These are phyloP conservation scores for Scolopax bukidnonensis DNA, from an alignment of 2,797 vertebrate species.

Conservation along the genomic window DNA sequence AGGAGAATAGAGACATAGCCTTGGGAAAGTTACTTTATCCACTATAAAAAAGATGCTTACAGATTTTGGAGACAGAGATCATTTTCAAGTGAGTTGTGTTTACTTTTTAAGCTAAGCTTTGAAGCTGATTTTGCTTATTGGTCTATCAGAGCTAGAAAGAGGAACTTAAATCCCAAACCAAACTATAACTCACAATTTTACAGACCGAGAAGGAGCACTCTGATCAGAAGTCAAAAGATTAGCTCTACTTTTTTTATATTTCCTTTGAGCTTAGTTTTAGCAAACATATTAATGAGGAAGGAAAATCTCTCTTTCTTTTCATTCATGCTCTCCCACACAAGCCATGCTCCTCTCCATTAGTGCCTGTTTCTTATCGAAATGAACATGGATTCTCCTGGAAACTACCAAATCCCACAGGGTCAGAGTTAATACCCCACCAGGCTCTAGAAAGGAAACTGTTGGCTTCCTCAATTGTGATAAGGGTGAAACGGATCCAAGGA, in stretches of 20 bases:
- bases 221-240: slow-evolving; percentile 28
- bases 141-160: background rate
- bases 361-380: slow-evolving; percentile 40
- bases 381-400: slow-evolving; percentile 59
- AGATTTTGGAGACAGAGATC: background rate
- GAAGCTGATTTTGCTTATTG: background rate
- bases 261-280: slow-evolving; percentile 11
- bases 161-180: background rate
- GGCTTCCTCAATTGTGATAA: slow-evolving; percentile 65
- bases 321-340: slow-evolving; percentile 10
- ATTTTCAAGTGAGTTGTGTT: background rate
- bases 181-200: background rate
- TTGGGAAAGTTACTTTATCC: slow-evolving; percentile 22
- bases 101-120: background rate
- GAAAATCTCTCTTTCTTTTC: background rate
- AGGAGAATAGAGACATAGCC: background rate
- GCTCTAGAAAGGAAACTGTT: slow-evolving; percentile 61
- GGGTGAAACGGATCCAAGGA: slow-evolving; percentile 50
- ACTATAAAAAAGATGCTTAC: background rate
- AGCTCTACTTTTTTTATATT: background rate
- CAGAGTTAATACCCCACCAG: slow-evolving; percentile 52
- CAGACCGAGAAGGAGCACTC: background rate
- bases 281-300: slow-evolving; percentile 23
- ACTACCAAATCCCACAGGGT: slow-evolving; percentile 54
- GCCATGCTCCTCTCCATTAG: slow-evolving; percentile 34